These are phyloP conservation scores for Sorex maritimensis DNA, from an alignment of 2,797 vertebrate genomes.

Conservation along the genomic window DNA sequence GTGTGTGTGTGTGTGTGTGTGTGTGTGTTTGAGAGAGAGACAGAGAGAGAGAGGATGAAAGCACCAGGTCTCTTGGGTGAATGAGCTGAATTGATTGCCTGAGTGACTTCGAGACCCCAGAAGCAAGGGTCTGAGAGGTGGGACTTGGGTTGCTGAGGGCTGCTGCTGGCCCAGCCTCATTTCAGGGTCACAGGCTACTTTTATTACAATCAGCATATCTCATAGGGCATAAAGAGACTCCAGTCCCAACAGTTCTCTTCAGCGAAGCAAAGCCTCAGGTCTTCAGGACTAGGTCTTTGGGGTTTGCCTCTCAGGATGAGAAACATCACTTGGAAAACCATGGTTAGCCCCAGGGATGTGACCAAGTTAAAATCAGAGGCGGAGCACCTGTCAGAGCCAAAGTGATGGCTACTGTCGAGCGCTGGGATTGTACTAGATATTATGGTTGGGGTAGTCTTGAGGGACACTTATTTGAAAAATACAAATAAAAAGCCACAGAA, in stretches of 20 bases:
- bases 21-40: no score
- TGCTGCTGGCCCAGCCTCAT: no score
- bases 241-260: neutral
- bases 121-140: neutral
- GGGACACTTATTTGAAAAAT: conserved; percentile 36
- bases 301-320: neutral
- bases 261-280: neutral
- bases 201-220: neutral
- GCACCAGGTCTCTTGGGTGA: neutral
- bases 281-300: no score
- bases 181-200: no score
- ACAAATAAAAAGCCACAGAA: neutral
- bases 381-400: no score
- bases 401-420: neutral
- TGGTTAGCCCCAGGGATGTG: neutral
- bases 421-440: neutral
- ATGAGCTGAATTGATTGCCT: neutral
- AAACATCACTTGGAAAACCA: neutral
- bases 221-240: accelerated
- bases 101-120: neutral
- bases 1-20: neutral
- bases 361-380: neutral
- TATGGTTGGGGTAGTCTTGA: neutral
- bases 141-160: neutral
- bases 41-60: neutral